Evolutionary conservation across 2,113 vertebrate genomes (phyloP), one percentile per base, ranked within the genome.

Genomic region (Silurus glanis): DNA sequence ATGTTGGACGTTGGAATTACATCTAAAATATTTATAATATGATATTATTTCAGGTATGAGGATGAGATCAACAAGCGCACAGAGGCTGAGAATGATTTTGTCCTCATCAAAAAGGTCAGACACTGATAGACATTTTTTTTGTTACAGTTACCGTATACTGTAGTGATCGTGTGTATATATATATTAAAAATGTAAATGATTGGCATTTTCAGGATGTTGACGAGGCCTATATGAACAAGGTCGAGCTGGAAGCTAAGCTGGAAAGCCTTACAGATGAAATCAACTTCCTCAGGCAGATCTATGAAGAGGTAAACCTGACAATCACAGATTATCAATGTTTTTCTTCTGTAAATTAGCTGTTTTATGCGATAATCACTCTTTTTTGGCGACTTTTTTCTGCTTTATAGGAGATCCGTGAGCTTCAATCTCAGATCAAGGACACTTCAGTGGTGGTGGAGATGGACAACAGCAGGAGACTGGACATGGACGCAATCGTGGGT

Each of bases 401-500:
- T 16, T 4, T 88, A 84, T 89, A 98, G 97, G 98, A 99, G 93
- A 93, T 97, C n/a, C 94, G 93, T 89, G 95, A 98, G 93, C 94
- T 99, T 87, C 95, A 93, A 90, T 91, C 94, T 53, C 96, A 96
- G 91, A 95, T 95, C 92, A 96, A 94, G 14, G 96, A 96, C 78
- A 95, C 96, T 0, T 97, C 97, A 0, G 96, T 99, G 88, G 93
- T 98, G 51, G 96, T 99, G 91, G 97, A 97, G 93, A 98, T 98
- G 97, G 96, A 99, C 95, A 99, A 99, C 93, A 98, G 95, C 92
- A 95, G 97, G 2, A 95, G 94, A 90, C 92, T 98, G 91, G 96
- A 99, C 90, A 96, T 99, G 96, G 97, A 98, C 47, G 23, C 95
- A 85, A 97, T 99, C 71, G 97, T 98, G 37, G 96, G 96, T 0